A percentile compares a stretch with the other conserved stretches of the same genome.
Conservation (phyloP, 2,113 vertebrate species). For the Sebastes fasciatus region DNA sequence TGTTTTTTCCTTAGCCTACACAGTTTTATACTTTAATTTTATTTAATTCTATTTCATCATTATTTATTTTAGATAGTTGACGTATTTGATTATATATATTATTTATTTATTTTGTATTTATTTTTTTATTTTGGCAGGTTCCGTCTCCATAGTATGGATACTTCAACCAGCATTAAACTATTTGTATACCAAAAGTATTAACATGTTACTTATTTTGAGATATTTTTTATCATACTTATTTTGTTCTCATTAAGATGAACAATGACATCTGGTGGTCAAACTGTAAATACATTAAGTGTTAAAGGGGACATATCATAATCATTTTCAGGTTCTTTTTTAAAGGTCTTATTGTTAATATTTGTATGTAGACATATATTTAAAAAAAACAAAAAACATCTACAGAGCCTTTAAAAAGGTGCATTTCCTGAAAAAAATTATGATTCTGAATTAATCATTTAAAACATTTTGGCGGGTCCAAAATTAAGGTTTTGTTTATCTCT, state of each 20-base stretch:
- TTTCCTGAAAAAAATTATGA: too few relatives aligned
- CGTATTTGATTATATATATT: not conserved
- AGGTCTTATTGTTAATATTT: too few relatives aligned
- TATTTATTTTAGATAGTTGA: not conserved
- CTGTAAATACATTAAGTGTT: not conserved
- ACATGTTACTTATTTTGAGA: not conserved
- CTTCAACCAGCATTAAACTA: not conserved
- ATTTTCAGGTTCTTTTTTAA: too few relatives aligned
- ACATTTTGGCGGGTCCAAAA: too few relatives aligned
- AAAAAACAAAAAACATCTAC: too few relatives aligned
- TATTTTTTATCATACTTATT: not conserved
- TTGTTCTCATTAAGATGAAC: not conserved
- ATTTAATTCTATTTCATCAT: not conserved
- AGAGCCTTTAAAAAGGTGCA: too few relatives aligned
- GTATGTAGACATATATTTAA: too few relatives aligned
- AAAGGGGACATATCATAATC: too few relatives aligned
- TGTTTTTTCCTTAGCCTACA: not conserved
- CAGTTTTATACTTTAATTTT: not conserved
- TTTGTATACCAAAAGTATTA: not conserved
- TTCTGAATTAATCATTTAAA: too few relatives aligned
- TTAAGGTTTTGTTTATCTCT: too few relatives aligned
- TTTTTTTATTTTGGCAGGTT: too few relatives aligned
- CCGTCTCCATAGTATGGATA: not conserved
- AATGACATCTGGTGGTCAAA: not conserved
- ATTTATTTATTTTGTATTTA: too few relatives aligned